Conservation (phyloP, 2,888 invertebrate genomes). For the Tetanocera ferruginea region DNA sequence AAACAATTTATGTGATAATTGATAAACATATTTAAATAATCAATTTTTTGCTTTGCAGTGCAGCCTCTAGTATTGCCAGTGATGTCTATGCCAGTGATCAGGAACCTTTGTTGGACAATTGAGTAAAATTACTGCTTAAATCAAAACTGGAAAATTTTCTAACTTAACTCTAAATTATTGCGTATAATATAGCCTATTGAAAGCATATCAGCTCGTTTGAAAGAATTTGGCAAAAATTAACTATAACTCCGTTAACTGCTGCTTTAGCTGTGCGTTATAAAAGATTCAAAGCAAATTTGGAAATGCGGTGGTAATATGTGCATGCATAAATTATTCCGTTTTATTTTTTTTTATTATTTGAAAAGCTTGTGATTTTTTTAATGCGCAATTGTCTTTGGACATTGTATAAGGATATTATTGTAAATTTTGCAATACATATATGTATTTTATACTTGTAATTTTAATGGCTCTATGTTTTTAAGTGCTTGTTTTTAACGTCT, state of each 20-base stretch:
- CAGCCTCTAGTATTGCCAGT: slow-evolving; percentile 44
- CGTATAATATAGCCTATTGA: slow-evolving; percentile 4
- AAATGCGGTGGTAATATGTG: neutral
- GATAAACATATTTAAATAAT: slow-evolving; percentile 26
- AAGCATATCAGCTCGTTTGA: slow-evolving; percentile 18
- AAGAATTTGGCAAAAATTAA: neutral
- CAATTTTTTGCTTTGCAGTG: slow-evolving; percentile 39
- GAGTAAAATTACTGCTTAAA: slow-evolving; percentile 17
- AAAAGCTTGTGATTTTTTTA: neutral
- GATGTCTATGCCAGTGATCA: slow-evolving; percentile 58
- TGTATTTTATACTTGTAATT: neutral
- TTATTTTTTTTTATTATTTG: neutral
- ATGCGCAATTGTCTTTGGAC: neutral
- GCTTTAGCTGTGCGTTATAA: neutral
- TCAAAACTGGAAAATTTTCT: neutral
- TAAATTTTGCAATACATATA: neutral
- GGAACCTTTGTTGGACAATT: slow-evolving; percentile 57
- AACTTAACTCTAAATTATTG: neutral
- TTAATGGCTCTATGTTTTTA: neutral
- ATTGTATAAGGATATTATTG: neutral
- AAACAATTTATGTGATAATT: neutral
- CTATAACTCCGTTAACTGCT: neutral
- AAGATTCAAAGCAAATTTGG: neutral
- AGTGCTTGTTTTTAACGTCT: neutral
- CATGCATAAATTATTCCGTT: neutral